A percentile compares a stretch with the other conserved stretches of the same genome.
phyloP scores from a whole-genome alignment of 2,113 vertebrate species.

The Hyperopisus bebe region DNA sequence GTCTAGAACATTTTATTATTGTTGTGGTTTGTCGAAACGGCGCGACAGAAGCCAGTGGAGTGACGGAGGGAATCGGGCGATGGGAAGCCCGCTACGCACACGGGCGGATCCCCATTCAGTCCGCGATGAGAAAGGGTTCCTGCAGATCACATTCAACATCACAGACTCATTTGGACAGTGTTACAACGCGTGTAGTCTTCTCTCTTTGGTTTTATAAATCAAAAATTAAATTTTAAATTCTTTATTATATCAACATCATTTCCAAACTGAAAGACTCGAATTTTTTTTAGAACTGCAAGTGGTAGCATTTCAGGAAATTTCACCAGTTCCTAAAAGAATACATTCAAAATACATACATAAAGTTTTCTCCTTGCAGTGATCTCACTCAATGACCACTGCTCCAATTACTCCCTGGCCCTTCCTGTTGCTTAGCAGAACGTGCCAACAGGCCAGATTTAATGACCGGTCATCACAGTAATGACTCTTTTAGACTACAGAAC shows the following conservation, averaged over 20 bases:
- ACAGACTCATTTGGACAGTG: conserved; percentile 10
- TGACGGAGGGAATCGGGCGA: background rate
- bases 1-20: background rate
- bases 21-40: background rate
- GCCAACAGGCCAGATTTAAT: background rate
- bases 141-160: conserved; percentile 14
- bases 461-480: background rate
- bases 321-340: conserved; percentile 16
- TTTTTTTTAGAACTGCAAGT: conserved; percentile 12
- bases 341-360: conserved; percentile 23
- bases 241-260: background rate
- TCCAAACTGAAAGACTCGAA: conserved; percentile 5
- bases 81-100: background rate
- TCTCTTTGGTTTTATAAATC: conserved; percentile 16
- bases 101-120: background rate
- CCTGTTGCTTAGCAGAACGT: background rate
- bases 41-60: conserved; percentile 2
- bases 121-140: background rate
- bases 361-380: conserved; percentile 14
- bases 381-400: background rate
- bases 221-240: conserved; percentile 11
- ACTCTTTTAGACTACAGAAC: background rate
- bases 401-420: background rate
- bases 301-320: conserved; percentile 2
- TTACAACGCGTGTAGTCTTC: background rate